Evolutionary conservation across 1,140 invertebrate species (phyloP).

Genomic region (Apis dorsata): DNA sequence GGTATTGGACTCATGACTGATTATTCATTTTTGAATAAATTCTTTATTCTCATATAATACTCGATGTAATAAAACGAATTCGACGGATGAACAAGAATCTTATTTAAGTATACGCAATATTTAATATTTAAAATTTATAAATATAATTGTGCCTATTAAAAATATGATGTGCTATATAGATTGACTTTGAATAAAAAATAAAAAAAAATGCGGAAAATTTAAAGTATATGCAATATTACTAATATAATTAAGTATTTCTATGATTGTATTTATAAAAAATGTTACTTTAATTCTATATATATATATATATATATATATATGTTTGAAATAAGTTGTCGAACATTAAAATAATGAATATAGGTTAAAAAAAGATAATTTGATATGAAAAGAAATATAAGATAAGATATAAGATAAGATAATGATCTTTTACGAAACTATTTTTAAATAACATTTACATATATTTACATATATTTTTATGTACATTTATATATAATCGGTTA

Average conservation of each 20-base stretch:
- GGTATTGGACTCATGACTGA: conserved; percentile 65
- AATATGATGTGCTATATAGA: too few relatives aligned
- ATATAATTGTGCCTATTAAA: neutral
- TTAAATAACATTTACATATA: neutral
- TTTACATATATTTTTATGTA: too few relatives aligned
- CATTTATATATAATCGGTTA: neutral
- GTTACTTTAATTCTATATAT: too few relatives aligned
- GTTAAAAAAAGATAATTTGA: neutral
- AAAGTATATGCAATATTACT: too few relatives aligned
- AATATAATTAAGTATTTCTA: too few relatives aligned
- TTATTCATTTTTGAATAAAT: conserved; percentile 68
- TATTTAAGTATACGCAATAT: neutral
- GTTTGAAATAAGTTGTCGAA: too few relatives aligned
- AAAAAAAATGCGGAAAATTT: too few relatives aligned
- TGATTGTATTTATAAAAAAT: too few relatives aligned
- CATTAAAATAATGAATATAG: neutral
- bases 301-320: too few relatives aligned
- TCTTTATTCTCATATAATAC: conserved; percentile 6
- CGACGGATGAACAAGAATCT: neutral
- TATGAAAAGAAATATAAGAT: neutral
- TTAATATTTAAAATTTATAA: neutral
- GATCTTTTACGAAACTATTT: neutral
- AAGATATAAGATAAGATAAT: neutral
- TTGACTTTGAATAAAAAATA: too few relatives aligned
- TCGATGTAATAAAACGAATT: neutral